Evolutionary conservation across 2,888 invertebrate species (phyloP), one percentile per base, ranked within the genome.

Genomic region (Tortricodes alternella): DNA sequence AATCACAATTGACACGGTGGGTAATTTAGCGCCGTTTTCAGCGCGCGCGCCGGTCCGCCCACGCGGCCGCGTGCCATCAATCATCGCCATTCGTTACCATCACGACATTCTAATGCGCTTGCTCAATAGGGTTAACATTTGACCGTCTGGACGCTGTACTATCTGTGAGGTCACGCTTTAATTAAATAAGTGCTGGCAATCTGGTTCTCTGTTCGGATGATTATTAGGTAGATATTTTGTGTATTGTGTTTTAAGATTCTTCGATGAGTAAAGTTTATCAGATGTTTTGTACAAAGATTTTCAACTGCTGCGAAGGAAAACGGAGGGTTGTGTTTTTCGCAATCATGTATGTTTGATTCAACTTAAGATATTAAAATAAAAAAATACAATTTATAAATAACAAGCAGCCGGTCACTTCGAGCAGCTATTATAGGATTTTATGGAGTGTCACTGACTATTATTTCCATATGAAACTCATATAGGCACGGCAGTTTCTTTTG

Each of bases 71-170:
- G 53, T 64, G 68, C 78, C 74, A 89, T 88, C 88, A 86, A 88
- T 89, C 89, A 86, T 69, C 71, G 74, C 79, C 74, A 76, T 80
- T 77, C 75, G 78, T 83, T 83, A 79, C 76, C 78, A 73, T 34
- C 77, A 76, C 81, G 87, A 85, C 87, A 78, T 79, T 83, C 81
- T 88, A 86, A 87, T 88, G 52, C 35, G 44, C 41, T 58, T 58
- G 80, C 74, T 78, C 75, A 60, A 73, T 69, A 68, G 75, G 72
- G 75, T 71, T 77, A 76, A 78, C 77, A 73, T 78, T 77, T 82
- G 85, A 82, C 85, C 83, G 80, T 65, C 68, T 67, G 49, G 55
- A 60, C 62, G 59, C 56, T 59, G 53, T 60, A 32, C 52, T 49
- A 46, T 62, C 58, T 70, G 62, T 71, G 63, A 63, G 66, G 62